Base-by-base conservation (phyloP, 2,113 vertebrate genomes). In the Candoia aspera region DNA sequence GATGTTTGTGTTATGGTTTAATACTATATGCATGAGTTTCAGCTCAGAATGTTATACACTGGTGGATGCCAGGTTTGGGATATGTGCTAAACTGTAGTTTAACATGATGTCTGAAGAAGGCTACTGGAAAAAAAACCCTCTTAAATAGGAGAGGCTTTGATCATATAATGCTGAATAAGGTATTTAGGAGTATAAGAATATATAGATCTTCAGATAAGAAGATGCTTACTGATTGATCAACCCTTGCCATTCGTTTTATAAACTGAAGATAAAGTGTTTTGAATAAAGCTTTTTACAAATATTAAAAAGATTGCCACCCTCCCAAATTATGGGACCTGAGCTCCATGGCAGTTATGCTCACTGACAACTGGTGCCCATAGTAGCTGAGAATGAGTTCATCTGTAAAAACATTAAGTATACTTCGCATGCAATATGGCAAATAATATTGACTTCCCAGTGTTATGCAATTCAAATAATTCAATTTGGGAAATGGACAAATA, bases 271-370 rank as follows among this genome's bases (percentile, higher is more conserved):
- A 53, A 64, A 23, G 57, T 8, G 13, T 85, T 90, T 84, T 90
- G 8, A 53, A 60, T 85, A 49, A 90, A 91, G 84, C 10, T 95
- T 91, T 84, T 95, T 95, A 91, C 64, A 93, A 95, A 91, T 10
- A 84, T 91, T 84, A 92, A 89, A 54, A 93, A 87, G 83, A 90
- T 91, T 86, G 1, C 29, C 17, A 90, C 17, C 1, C 29, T 79
- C 29, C 1, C 46, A 49, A 53, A 88, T 13, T 26, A 49, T 46
- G 4, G 49, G 26, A 55, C 10, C 68, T 79, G 88, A 88, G 26
- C 26, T 54, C 15, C 26, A 6, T 49, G 29, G 60, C 49, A 54
- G 60, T 29, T 49, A n/a, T 8, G 17, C 8, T 83, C 59, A 57
- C n/a, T 87, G 55, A 23, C 33, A 37, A n/a, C 4, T 68, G 21